These are phyloP conservation scores for Palythoa grandis DNA, from an alignment of 92 coral and sea anemone species.

Conservation along the genomic window DNA sequence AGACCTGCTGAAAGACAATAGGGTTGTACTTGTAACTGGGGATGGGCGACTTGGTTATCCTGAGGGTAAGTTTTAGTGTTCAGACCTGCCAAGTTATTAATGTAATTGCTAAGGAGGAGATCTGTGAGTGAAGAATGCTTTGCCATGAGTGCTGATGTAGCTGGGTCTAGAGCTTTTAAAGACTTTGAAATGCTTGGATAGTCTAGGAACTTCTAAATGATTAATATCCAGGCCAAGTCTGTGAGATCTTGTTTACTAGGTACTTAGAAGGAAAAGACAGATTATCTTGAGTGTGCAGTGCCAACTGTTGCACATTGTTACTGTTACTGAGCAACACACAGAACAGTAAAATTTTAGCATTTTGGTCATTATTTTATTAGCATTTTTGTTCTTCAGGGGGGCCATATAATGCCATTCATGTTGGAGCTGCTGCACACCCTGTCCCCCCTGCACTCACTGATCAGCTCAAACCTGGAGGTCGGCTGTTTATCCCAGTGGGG, in stretches of 20 bases:
- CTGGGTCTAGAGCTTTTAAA: too few species aligned
- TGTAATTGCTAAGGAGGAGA: too few species aligned
- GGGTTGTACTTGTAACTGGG: slow-evolving; percentile 78
- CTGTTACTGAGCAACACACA: too few species aligned
- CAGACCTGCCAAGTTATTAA: too few species aligned
- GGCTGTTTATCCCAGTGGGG: slow-evolving; percentile 95
- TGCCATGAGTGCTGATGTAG: too few species aligned
- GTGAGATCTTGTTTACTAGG: too few species aligned
- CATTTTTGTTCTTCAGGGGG: slow-evolving; percentile 58
- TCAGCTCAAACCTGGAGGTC: slow-evolving; percentile 93
- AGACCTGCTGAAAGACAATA: slow-evolving; percentile 75
- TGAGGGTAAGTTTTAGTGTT: slow-evolving; percentile 57
- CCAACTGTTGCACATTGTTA: too few species aligned
- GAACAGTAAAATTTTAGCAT: neutral
- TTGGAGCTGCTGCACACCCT: slow-evolving; percentile 97
- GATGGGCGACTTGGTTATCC: slow-evolving; percentile 94
- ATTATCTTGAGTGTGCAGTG: too few species aligned
- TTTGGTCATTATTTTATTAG: neutral
- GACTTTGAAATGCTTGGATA: neutral
- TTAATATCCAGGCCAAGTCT: too few species aligned
- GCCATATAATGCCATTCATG: slow-evolving; percentile 98
- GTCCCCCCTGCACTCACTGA: slow-evolving; percentile 90
- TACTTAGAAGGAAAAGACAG: too few species aligned
- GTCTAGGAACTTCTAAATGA: too few species aligned
- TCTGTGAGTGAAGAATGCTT: neutral